Evolutionary conservation across 2,888 invertebrate genomes (phyloP), one percentile per base, ranked within the genome.

Genomic region (Epistrophe eligans): DNA sequence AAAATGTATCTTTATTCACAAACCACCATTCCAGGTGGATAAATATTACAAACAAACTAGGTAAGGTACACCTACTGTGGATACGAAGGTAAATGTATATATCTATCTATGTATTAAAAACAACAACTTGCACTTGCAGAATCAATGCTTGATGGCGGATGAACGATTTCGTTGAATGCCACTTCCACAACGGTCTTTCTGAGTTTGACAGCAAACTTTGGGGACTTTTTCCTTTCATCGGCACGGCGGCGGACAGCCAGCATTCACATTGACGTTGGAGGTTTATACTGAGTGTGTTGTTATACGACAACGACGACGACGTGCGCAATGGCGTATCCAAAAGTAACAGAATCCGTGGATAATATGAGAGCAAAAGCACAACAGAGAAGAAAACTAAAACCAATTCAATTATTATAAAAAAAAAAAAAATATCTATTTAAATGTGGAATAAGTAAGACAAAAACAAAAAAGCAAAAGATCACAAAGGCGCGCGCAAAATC

Each of bases 121-220:
- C 24, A 55, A 40, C 10, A 70, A 70, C 55, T 70, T 70, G 48
- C 62, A 73, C 72, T 81, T 74, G 58, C 82, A 85, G 82, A 85
- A 82, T 82, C 82, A 77, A 74, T 79, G 70, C 10, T 62, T 82
- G 70, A 13, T 57, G 76, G 76, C 76, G 80, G 71, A 64, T 80
- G 52, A 80, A 77, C 72, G 55, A 57, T 76, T 82, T 79, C 66
- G 74, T 50, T 84, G 70, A 84, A 84, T 84, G 84, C 80, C 84
- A 70, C 84, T 88, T 62, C 84, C 72, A 84, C 84, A 77, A 80
- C 79, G 77, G 84, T 73, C 88, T 84, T 77, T 38, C 48, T 76
- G 10, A 62, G 77, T 84, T 84, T 88, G 79, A 83, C 76, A 55
- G 58, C 40, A 57, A 77, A 62, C 72, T 66, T 66, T 24, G 80